phyloP scores from a whole-genome alignment of 2,888 invertebrate genomes.

The Flabesymbios commensalis region DNA sequence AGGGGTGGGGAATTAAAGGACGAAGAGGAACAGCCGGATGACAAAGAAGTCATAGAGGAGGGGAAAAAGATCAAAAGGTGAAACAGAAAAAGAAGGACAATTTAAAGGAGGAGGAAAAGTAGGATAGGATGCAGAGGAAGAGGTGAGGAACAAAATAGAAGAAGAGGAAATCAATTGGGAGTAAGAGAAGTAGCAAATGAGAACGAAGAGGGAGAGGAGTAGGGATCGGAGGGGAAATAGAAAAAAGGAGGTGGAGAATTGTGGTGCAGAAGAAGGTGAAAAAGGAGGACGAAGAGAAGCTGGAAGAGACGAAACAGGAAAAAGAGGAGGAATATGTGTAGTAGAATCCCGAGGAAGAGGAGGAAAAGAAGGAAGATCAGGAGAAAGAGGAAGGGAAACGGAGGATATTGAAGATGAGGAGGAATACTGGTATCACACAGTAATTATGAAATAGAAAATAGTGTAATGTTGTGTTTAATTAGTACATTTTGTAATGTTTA shows the following conservation, averaged over 20 bases:
- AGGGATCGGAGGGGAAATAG: not conserved
- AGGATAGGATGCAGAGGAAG: not conserved
- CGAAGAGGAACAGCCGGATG: no score
- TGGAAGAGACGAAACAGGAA: not conserved
- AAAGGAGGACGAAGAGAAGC: not conserved
- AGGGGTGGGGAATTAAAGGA: no score
- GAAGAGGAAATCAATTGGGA: not conserved
- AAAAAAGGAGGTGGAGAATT: not conserved
- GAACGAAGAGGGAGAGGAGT: not conserved
- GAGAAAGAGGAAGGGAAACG: no score
- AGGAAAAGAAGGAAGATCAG: not conserved
- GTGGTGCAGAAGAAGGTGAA: constrained; percentile 1
- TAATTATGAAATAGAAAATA: no score
- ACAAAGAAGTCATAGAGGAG: no score
- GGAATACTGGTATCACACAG: no score
- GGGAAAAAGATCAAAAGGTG: no score
- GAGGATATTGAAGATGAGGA: not conserved
- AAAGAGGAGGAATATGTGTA: not conserved
- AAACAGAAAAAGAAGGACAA: not conserved
- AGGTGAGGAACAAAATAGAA: not conserved
- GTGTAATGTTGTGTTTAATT: no score
- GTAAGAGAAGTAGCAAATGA: not conserved
- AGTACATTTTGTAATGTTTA: no score
- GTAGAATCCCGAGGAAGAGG: not conserved
- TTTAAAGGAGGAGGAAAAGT: not conserved